A percentile compares a stretch with the other conserved stretches of the same genome.
Conservation (phyloP, 2,888 invertebrate genomes). For the Caenorhabditis sp. region DNA sequence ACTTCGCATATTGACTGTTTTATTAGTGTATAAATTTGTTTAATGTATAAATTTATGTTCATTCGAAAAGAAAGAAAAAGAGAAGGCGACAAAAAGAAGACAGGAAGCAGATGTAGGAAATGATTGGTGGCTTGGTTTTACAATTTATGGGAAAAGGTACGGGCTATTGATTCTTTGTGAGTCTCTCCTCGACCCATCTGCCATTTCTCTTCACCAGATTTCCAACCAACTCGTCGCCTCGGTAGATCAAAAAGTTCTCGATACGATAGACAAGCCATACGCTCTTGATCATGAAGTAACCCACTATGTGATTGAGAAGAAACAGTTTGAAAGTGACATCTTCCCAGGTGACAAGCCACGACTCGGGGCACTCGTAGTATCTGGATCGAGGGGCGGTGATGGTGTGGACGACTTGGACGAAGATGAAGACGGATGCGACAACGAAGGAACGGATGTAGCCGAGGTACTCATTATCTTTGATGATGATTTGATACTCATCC, state of each 20-base stretch:
- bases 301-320: neutral
- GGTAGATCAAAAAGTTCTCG: neutral
- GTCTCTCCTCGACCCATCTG: neutral
- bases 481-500: neutral
- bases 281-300: neutral
- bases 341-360: neutral
- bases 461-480: neutral
- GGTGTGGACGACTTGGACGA: neutral
- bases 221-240: neutral
- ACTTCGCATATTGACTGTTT: slow-evolving; percentile 27
- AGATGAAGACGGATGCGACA: neutral
- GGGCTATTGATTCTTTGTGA: no score
- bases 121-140: neutral
- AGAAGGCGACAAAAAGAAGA: neutral
- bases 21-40: no score
- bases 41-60: no score
- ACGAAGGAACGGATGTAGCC: neutral
- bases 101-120: neutral
- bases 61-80: neutral
- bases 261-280: neutral
- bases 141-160: no score
- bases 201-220: slow-evolving; percentile 1
- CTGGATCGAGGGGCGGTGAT: neutral
- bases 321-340: neutral
- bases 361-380: neutral